Evolutionary conservation across 2,888 invertebrate species (phyloP).

Genomic region (Hydraecia micacea): DNA sequence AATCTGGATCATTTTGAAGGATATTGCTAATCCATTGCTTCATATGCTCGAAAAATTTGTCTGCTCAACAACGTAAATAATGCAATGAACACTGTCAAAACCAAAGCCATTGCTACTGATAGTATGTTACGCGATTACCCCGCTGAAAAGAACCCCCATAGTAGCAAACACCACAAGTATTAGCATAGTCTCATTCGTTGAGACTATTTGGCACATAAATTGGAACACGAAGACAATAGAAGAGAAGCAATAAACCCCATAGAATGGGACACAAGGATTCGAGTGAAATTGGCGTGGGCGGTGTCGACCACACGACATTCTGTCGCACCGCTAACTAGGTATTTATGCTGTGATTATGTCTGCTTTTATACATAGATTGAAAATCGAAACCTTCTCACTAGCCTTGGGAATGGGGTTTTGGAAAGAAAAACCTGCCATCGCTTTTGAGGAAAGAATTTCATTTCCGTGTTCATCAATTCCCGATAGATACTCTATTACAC

Average conservation of each 20-base stretch:
- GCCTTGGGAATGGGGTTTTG: neutral
- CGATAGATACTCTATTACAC: neutral
- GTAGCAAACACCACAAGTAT: conserved; percentile 9
- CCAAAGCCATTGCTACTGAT: neutral
- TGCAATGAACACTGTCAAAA: too few relatives aligned
- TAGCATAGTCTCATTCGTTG: conserved; percentile 17
- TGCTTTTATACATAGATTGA: neutral
- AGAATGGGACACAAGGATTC: conserved; percentile 43
- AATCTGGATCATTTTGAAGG: too few relatives aligned
- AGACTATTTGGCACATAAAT: conserved; percentile 55
- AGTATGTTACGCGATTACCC: neutral
- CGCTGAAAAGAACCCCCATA: neutral
- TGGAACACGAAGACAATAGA: conserved; percentile 57
- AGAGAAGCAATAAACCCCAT: conserved; percentile 57
- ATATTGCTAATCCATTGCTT: too few relatives aligned
- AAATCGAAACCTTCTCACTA: neutral
- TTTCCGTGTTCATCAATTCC: neutral
- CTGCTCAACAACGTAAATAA: too few relatives aligned
- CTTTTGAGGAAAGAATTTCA: neutral
- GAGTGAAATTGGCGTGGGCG: conserved; percentile 53
- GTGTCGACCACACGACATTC: conserved; percentile 31
- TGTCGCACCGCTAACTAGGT: conserved; percentile 27
- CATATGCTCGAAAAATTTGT: too few relatives aligned
- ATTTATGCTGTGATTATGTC: conserved; percentile 17
- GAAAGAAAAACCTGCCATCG: neutral